Evolutionary conservation across 2,888 invertebrate species (phyloP).

Genomic region (Sarcophaga subvicina): DNA sequence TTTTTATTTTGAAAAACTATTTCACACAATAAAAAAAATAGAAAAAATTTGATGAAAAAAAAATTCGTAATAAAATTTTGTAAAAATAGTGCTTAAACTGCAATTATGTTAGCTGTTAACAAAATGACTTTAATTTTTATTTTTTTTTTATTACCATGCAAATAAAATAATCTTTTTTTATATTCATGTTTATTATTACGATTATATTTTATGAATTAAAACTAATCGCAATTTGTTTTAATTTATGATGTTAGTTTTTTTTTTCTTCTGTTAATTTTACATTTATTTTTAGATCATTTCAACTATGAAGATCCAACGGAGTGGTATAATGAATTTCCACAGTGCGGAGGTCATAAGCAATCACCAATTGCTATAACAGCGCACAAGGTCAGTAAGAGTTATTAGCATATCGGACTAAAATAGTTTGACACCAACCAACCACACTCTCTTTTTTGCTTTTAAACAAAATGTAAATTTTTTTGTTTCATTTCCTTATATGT

Average conservation of each 20-base stretch:
- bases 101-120: conserved; percentile 4
- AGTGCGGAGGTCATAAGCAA: conserved; percentile 86
- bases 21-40: neutral
- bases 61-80: conserved; percentile 11
- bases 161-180: conserved; percentile 1
- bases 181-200: no score
- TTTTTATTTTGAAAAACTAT: conserved; percentile 9
- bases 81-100: neutral
- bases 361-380: conserved; percentile 82
- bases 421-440: neutral
- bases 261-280: neutral
- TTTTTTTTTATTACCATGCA: conserved; percentile 2
- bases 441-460: neutral
- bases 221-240: conserved; percentile 23
- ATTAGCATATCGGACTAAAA: neutral
- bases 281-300: conserved; percentile 68
- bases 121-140: conserved; percentile 2
- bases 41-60: neutral
- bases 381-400: conserved; percentile 72
- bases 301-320: conserved; percentile 75
- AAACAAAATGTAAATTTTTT: no score
- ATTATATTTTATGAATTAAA: neutral
- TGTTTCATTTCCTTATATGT: no score
- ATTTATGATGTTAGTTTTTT: neutral
- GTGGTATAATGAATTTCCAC: conserved; percentile 84